A percentile compares a stretch with the other conserved stretches of the same genome.
Conservation (phyloP, 1,140 invertebrate genomes). For the Alviniconcha marisindica region DNA sequence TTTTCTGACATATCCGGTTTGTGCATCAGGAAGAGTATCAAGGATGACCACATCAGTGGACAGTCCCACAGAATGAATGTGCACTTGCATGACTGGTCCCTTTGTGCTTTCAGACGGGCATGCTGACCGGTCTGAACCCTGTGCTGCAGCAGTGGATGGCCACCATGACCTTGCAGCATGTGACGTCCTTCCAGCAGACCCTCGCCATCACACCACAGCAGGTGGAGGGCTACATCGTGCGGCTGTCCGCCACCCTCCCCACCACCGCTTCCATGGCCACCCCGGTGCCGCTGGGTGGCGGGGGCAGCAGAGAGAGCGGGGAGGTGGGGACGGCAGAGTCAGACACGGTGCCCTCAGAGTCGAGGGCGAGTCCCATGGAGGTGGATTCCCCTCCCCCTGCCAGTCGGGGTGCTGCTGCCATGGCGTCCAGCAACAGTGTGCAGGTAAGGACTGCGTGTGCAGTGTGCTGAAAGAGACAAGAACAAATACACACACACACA, state of each 20-base stretch:
- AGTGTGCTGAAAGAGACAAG: not conserved
- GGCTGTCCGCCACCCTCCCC: slow-evolving; percentile 3
- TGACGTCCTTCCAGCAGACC: slow-evolving; percentile 60
- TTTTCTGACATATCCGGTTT: no score
- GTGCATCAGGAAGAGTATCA: no score
- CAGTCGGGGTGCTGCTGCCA: not conserved
- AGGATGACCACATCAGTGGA: no score
- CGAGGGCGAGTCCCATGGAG: slow-evolving; percentile 32
- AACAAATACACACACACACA: no score
- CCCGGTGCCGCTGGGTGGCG: not conserved
- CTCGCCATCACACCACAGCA: slow-evolving; percentile 60
- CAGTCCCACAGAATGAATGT: no score
- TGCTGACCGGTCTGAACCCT: slow-evolving; percentile 67
- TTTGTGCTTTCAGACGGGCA: slow-evolving; percentile 26
- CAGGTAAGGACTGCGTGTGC: not conserved
- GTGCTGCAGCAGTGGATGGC: slow-evolving; percentile 70
- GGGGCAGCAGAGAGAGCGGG: not conserved
- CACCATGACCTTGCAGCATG: slow-evolving; percentile 63
- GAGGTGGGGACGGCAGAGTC: not conserved
- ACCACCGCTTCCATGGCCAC: slow-evolving; percentile 35
- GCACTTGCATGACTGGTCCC: no score
- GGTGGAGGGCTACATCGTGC: slow-evolving; percentile 59
- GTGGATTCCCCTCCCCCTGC: slow-evolving; percentile 15
- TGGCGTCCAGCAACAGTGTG: not conserved
- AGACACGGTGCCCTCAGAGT: not conserved